Base-by-base conservation (phyloP, 1,140 invertebrate genomes). In the Semibalanus balanoides region DNA sequence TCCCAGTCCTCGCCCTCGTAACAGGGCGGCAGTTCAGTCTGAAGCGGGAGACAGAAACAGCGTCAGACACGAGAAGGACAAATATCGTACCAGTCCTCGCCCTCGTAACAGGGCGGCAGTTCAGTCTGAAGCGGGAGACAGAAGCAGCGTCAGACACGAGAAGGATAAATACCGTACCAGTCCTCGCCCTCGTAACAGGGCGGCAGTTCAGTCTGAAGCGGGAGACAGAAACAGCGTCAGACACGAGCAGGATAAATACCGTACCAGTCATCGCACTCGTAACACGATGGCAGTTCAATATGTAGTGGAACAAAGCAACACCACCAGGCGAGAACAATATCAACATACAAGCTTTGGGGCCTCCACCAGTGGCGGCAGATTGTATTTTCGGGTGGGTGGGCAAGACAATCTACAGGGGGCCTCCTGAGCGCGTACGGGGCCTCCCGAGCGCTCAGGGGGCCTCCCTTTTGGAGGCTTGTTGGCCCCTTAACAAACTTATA, bases 1-100 rank as follows among this genome's bases (percentile, higher is more conserved):
- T 85, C 83, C 89, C 88, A 90, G 79, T 84, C 86, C 74, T 86
- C 85, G 27, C 90, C 91, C 76, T 78, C 76, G 25, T 79, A 80
- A 29, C 79, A 80, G n/a, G 64, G 43, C 0, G 78, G 78, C 71
- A 80, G 51, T 73, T 80, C 79, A 28, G 78, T 76, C 79, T 80
- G 76, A 17, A 17, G 17, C 35, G 5, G 35, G 35, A 40, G 35
- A 17, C 5, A 17, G 35, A 5, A n/a, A 73, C n/a, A 71, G 29
- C 5, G 22, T 76, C 35, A 77, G 27, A 77, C n/a, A n/a, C n/a
- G n/a, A n/a, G n/a, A n/a, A n/a, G n/a, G n/a, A n/a, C 30, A 27
- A 31, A 75, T 64, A 3, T 0, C 71, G n/a, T 73, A 43, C 1
- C 29, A 17, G 28, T 74, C 0, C 35, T 73, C 28, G 17, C 5